Evolutionary conservation across 2,888 invertebrate genomes (phyloP).

Genomic region (Orchestes rusci): DNA sequence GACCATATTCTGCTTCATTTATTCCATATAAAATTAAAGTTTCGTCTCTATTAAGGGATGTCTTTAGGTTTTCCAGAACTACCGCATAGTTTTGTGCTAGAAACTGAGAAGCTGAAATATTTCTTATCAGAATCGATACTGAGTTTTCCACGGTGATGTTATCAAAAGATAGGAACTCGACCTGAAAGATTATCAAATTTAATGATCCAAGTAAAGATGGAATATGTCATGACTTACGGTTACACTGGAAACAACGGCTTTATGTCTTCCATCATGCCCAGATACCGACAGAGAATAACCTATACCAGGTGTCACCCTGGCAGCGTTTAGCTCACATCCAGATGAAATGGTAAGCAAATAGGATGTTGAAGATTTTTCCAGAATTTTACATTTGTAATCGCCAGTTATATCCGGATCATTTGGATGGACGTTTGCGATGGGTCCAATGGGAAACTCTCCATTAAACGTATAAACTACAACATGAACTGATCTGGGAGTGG

Average conservation of each 20-base stretch:
- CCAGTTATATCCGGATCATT: conserved; percentile 87
- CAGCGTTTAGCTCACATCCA: conserved; percentile 68
- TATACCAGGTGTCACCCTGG: conserved; percentile 61
- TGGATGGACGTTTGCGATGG: conserved; percentile 86
- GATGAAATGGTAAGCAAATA: conserved; percentile 62
- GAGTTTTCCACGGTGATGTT: conserved; percentile 79
- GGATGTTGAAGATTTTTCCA: conserved; percentile 55
- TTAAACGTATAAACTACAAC: conserved; percentile 73
- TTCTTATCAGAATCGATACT: conserved; percentile 65
- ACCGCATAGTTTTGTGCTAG: conserved; percentile 69
- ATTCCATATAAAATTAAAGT: conserved; percentile 66
- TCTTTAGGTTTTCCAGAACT: conserved; percentile 63
- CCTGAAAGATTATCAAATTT: too few species aligned
- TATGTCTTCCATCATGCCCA: conserved; percentile 85
- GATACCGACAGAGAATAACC: conserved; percentile 72
- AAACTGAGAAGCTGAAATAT: conserved; percentile 68
- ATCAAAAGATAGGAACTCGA: conserved; percentile 62
- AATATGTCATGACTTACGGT: conserved; percentile 51
- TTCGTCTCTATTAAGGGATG: conserved; percentile 57
- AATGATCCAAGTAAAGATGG: too few species aligned
- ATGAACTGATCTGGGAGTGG: conserved; percentile 73
- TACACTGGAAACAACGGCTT: conserved; percentile 79
- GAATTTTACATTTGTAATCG: conserved; percentile 77
- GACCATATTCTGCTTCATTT: conserved; percentile 55
- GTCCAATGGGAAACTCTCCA: conserved; percentile 67